Base-by-base conservation (phyloP, 35 echinoderm and acorn worm genomes). In the Stichopus chloronotus region DNA sequence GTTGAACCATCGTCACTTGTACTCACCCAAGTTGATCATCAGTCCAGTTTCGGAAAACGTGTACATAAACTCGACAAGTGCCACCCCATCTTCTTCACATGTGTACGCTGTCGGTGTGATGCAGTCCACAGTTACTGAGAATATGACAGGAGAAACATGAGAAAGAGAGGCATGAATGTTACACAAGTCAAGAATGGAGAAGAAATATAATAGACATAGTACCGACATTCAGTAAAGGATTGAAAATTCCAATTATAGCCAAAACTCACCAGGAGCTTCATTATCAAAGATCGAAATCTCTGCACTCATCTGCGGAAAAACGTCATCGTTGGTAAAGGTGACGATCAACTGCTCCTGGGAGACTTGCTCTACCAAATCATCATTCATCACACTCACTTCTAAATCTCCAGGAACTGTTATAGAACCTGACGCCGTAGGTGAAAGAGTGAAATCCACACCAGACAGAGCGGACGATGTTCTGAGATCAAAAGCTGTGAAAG, bases 1-100 rank as follows among this genome's bases (percentile, higher is more conserved):
- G 61, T 5, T 65, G 13, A 65, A 65, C 9, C 11, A 14, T 9
- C 8, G 11, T 11, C 9, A 14, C 5, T 65, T 11, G 19, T 65
- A 19, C 80, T 83, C 55, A 83, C 80, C 80, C 7, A 83, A 56
- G 20, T 83, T 52, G 55, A 83, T 55, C 43, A 16, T 83, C 7
- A 55, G 4, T 56, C 80, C 80, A 83, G 8, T 52, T 55, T 24
- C 8, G 13, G 80, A 9, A 83, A 5, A 5, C 25, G 14, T 43
- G 80, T 83, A 83, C 14, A n/a, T 52, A 83, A 83, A 83, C 80
- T 83, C 80, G 10, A 83, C 80, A 83, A 83, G 3, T 17, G 52
- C 80, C n/a, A 83, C 8, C 7, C 80, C 80, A 56, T 83, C 80
- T 6, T 56, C 80, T 56, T 83, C 80, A 83, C 80, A 83, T 11